Evolutionary conservation across 2,113 vertebrate species (phyloP), one percentile per base, ranked within the genome.

Genomic region (Mobula birostris): DNA sequence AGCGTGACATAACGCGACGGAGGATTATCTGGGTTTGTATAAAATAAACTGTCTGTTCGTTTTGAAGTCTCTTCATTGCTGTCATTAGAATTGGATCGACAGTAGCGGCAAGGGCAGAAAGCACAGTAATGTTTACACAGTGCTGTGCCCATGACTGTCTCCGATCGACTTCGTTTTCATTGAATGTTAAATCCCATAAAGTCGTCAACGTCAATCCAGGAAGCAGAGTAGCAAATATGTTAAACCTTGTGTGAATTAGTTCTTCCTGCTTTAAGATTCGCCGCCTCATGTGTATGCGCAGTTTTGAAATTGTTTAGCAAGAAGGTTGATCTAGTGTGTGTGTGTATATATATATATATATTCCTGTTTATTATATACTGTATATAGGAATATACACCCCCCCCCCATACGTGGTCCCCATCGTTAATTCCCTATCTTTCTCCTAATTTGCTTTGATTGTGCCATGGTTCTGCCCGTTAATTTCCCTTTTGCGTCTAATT

Each of bases 101-200:
- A 58, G 83, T 36, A 72, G 2, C n/a, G 17, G 8, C 94, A 94
- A 19, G 66, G 70, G 56, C 94, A 94, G 36, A 80, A 91, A n/a
- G 40, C 27, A 61, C 94, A 94, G 80, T 40, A 56, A 63, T 1
- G 27, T 76, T 92, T 95, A 76, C 94, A 94, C 7, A 94, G 0
- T n/a, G 85, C 27, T 29, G 27, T 2, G 11, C 85, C 85, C 85
- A 88, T 88, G 79, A 21, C 58, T n/a, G 6, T 29, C 7, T 9
- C 61, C 27, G 7, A 58, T 58, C 3, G 48, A 24, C n/a, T 32
- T 32, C 24, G 24, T 29, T 61, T 56, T 63, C 83, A 63, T 9
- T 61, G 83, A 61, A 58, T 19, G 40, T 17, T 83, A 56, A 58
- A 4, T 82, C 36, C 56, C 63, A 15, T 63, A 15, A 66, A 88